Percentiles rank a stretch among this genome's conserved stretches.
phyloP scores from a whole-genome alignment of 2,888 invertebrate species.

The Drosophila fungiperda region DNA sequence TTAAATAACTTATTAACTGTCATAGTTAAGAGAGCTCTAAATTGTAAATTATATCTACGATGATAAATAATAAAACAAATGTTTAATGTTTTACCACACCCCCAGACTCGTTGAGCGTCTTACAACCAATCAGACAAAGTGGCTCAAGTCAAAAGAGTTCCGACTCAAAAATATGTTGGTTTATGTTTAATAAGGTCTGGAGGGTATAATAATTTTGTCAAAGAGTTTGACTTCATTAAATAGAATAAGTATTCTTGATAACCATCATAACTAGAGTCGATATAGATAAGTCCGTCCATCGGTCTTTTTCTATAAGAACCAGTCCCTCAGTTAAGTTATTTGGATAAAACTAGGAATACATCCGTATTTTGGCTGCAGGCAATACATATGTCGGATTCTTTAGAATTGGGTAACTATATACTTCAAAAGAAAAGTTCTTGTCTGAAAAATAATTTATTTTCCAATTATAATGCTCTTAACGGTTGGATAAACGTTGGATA shows the following conservation, averaged over 20 bases:
- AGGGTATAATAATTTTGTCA: not conserved
- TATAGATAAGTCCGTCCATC: not conserved
- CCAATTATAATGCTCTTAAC: not conserved
- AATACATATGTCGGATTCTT: not conserved
- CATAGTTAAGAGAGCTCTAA: not conserved
- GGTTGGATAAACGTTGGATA: too few relatives aligned
- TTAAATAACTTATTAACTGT: not conserved
- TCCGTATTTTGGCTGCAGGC: not conserved
- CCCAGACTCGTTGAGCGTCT: not conserved
- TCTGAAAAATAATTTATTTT: not conserved
- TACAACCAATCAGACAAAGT: slow-evolving; percentile 13
- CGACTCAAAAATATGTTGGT: not conserved
- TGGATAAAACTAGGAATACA: not conserved
- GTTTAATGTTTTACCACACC: slow-evolving; percentile 3
- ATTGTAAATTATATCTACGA: not conserved
- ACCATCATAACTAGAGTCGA: not conserved
- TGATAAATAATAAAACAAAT: slow-evolving; percentile 2
- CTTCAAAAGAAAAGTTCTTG: not conserved
- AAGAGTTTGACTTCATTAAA: not conserved
- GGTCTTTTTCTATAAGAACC: not conserved
- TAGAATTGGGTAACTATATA: not conserved
- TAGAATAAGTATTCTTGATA: not conserved
- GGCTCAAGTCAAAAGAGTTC: not conserved
- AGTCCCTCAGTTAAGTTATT: not conserved
- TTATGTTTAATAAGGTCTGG: not conserved